These are phyloP conservation scores for Acanthosepion esculentum DNA, from an alignment of 2,888 invertebrate genomes.

Conservation along the genomic window DNA sequence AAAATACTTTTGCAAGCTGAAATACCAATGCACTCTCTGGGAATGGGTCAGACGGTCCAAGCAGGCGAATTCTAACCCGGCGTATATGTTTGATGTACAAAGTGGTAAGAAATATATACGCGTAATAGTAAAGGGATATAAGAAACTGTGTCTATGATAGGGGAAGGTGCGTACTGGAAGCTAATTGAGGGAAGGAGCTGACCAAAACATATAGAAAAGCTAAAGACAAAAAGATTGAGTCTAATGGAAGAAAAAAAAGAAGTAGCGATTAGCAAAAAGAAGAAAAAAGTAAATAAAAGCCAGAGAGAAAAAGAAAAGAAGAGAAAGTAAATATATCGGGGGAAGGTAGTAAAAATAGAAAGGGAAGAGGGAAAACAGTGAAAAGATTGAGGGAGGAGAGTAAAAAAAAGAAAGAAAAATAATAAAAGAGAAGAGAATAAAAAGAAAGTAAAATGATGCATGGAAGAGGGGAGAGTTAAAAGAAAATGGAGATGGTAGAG, in stretches of 20 bases:
- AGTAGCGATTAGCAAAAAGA: too few relatives aligned
- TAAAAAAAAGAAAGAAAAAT: too few relatives aligned
- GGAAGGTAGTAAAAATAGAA: too few relatives aligned
- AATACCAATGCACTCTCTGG: slow-evolving; percentile 17
- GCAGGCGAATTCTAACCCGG: neutral
- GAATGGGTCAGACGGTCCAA: neutral
- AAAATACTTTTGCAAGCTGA: neutral
- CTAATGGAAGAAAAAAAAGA: neutral
- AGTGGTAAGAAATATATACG: neutral
- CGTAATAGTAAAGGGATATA: neutral
- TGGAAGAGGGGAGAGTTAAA: too few relatives aligned
- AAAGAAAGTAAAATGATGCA: too few relatives aligned
- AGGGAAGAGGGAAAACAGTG: too few relatives aligned
- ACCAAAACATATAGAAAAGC: neutral
- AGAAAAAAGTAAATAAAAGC: neutral
- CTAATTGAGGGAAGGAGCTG: neutral
- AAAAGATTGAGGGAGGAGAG: too few relatives aligned
- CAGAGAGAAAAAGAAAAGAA: too few relatives aligned
- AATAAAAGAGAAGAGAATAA: too few relatives aligned
- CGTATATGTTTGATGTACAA: neutral
- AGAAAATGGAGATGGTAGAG: too few relatives aligned
- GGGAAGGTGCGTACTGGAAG: too few relatives aligned
- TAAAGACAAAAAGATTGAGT: neutral
- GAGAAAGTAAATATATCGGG: too few relatives aligned
- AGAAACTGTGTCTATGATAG: neutral